These are phyloP conservation scores for Lasioglossum baleicum DNA, from an alignment of 1,140 invertebrate species.

Conservation along the genomic window DNA sequence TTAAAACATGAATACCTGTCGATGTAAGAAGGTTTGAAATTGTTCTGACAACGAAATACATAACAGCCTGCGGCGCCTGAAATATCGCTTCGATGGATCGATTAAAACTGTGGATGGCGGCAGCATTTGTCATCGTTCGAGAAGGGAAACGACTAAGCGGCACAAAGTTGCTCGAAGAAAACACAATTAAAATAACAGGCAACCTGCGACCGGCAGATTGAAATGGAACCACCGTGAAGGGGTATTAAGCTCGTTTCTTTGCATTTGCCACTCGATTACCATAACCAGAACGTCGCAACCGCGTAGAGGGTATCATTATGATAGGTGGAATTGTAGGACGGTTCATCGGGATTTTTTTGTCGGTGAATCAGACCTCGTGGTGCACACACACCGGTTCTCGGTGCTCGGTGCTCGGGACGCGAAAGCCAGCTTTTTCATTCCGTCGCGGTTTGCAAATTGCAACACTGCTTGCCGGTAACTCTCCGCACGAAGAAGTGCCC, in stretches of 20 bases:
- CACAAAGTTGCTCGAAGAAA: not conserved
- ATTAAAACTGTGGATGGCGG: too few relatives aligned
- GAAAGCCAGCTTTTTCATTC: constrained; percentile 9
- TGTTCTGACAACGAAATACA: too few relatives aligned
- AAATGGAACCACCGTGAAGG: constrained; percentile 24
- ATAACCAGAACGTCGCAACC: constrained; percentile 14
- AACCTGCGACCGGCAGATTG: not conserved
- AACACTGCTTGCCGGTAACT: constrained; percentile 14
- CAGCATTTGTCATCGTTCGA: not conserved
- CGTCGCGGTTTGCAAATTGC: constrained; percentile 47
- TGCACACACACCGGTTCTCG: too few relatives aligned
- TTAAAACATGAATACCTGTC: too few relatives aligned
- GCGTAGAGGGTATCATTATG: constrained; percentile 46
- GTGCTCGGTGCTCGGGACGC: not conserved
- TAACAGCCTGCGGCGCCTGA: too few relatives aligned
- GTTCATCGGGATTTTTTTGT: constrained; percentile 26
- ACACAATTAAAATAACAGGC: not conserved
- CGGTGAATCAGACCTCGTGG: constrained; percentile 24
- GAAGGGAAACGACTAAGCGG: not conserved
- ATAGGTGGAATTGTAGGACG: constrained; percentile 15
- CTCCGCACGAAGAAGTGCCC: not conserved
- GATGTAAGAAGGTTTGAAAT: too few relatives aligned
- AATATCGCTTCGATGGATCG: too few relatives aligned
- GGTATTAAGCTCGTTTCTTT: constrained; percentile 33
- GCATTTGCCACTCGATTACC: constrained; percentile 34